Percentiles rank a stretch among this genome's conserved stretches.
Conservation (phyloP, 1,140 invertebrate genomes). For the Capitella teleta region DNA sequence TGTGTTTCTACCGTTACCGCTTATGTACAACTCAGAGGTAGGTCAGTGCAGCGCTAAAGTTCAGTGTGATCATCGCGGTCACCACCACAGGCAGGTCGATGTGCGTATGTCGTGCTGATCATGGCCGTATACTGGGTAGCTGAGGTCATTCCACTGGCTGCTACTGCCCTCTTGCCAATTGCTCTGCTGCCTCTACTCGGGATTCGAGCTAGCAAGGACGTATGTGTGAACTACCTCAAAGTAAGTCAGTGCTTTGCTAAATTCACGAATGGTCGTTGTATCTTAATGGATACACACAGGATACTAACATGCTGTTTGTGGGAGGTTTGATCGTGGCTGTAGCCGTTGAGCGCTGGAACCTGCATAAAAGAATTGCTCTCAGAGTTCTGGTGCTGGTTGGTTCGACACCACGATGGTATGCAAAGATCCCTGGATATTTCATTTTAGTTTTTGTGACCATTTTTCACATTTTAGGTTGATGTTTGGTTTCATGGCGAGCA, state of each 20-base stretch:
- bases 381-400: conserved; percentile 66
- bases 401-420: conserved; percentile 33
- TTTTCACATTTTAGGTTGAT: conserved; percentile 23
- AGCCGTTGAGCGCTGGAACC: conserved; percentile 70
- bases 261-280: no score
- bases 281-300: no score
- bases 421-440: neutral
- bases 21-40: no score
- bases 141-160: conserved; percentile 43
- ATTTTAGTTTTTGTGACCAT: neutral
- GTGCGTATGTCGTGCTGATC: conserved; percentile 41
- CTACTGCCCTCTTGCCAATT: conserved; percentile 44
- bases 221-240: conserved; percentile 34
- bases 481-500: conserved; percentile 39
- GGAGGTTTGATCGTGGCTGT: conserved; percentile 65
- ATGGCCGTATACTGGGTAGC: conserved; percentile 58
- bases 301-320: conserved; percentile 64
- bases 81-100: no score
- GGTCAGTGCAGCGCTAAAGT: no score
- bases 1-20: no score
- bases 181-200: conserved; percentile 40
- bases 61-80: no score
- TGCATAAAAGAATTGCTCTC: conserved; percentile 74
- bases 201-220: conserved; percentile 24
- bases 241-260: no score